Conservation (phyloP, 1,140 invertebrate species). For the Neelides sp. region DNA sequence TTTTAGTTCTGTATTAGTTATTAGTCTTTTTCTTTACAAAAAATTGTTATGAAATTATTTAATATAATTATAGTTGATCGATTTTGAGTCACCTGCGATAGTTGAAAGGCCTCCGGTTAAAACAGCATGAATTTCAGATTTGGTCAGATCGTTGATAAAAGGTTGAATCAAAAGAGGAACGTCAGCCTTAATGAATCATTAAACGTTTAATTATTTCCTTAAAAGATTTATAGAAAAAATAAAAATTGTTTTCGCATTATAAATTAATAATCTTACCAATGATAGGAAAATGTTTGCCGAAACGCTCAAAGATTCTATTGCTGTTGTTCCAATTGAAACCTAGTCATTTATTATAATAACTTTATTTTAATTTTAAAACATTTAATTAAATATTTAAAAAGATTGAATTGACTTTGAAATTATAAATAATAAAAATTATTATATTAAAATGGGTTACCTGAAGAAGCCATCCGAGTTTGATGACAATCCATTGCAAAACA, state of each 20-base stretch:
- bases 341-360: too few relatives aligned
- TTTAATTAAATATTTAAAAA: neutral
- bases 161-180: conserved; percentile 76
- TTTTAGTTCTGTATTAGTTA: too few relatives aligned
- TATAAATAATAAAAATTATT: too few relatives aligned
- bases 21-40: too few relatives aligned
- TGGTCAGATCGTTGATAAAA: conserved; percentile 66
- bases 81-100: conserved; percentile 57
- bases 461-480: conserved; percentile 65
- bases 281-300: conserved; percentile 41
- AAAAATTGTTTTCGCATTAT: too few relatives aligned
- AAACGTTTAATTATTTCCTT: too few relatives aligned
- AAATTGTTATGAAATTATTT: too few relatives aligned
- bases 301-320: conserved; percentile 79
- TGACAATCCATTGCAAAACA: conserved; percentile 69
- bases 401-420: too few relatives aligned
- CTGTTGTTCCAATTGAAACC: conserved; percentile 63
- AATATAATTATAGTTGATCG: neutral
- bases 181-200: too few relatives aligned
- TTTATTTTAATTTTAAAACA: neutral
- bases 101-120: conserved; percentile 90
- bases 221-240: too few relatives aligned
- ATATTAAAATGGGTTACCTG: conserved; percentile 37
- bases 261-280: conserved; percentile 18
- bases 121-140: conserved; percentile 81